Evolutionary conservation across 2,797 vertebrate genomes (phyloP).

Genomic region (Nyctibius grandis): DNA sequence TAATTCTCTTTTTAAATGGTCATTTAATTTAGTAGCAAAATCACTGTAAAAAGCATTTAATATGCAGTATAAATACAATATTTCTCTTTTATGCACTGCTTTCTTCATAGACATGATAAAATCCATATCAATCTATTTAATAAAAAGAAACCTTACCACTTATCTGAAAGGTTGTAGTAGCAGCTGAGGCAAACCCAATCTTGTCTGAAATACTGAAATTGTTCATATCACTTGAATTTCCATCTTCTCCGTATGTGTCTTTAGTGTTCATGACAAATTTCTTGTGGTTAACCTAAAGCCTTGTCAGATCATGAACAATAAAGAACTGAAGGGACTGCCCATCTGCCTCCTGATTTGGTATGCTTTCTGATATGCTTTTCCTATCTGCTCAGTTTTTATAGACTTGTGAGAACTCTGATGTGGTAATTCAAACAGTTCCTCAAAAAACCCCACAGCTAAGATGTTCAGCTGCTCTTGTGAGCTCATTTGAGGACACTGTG

Average conservation of each 20-base stretch:
- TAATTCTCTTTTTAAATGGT: not conserved
- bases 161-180: constrained; percentile 66
- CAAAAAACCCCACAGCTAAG: constrained; percentile 24
- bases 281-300: not conserved
- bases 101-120: not conserved
- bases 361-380: constrained; percentile 43
- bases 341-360: not conserved
- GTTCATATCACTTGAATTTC: not conserved
- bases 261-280: constrained; percentile 38
- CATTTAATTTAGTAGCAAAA: not conserved
- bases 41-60: not conserved
- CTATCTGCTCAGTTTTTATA: constrained; percentile 54
- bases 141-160: constrained; percentile 65
- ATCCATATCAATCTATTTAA: not conserved
- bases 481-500: not conserved
- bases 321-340: not conserved
- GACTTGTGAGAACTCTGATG: constrained; percentile 24
- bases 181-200: constrained; percentile 35
- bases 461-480: not conserved
- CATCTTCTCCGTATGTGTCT: not conserved
- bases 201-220: constrained; percentile 13
- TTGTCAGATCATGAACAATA: not conserved
- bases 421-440: constrained; percentile 55
- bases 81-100: not conserved
- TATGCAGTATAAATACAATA: not conserved